Percentiles rank a stretch among this genome's conserved stretches.
Evolutionary conservation across 2,888 invertebrate species (phyloP).

Genomic region (Ennomos fuscantarius): DNA sequence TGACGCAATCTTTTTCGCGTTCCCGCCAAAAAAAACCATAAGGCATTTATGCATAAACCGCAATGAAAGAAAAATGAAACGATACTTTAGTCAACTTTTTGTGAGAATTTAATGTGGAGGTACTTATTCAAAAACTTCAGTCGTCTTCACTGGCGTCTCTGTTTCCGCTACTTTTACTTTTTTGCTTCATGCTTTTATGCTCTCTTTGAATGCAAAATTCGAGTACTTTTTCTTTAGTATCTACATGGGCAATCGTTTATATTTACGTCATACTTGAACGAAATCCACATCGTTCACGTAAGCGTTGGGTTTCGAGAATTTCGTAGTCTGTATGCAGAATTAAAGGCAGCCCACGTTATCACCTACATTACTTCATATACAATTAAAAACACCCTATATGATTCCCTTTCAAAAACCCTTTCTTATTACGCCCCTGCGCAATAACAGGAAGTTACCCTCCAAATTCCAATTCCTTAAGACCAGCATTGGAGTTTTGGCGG

Average conservation of each 20-base stretch:
- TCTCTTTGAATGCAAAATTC: constrained; percentile 17
- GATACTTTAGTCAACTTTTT: constrained; percentile 6
- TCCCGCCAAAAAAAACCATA: too few relatives aligned
- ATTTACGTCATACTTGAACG: constrained; percentile 4
- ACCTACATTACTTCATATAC: too few relatives aligned
- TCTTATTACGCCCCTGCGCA: too few relatives aligned
- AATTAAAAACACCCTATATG: too few relatives aligned
- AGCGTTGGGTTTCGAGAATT: background rate
- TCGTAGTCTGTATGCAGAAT: background rate
- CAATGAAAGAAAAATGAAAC: constrained; percentile 1
- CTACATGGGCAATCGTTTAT: constrained; percentile 3
- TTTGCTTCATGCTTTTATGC: constrained; percentile 10
- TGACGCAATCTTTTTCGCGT: too few relatives aligned
- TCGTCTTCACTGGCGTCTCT: constrained; percentile 13
- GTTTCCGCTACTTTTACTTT: constrained; percentile 28
- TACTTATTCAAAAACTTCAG: constrained; percentile 31
- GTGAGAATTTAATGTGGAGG: constrained; percentile 15
- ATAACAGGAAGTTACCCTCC: too few relatives aligned
- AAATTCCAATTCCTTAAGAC: too few relatives aligned
- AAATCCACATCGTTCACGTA: background rate
- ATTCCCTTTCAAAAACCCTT: too few relatives aligned
- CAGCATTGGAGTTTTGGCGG: too few relatives aligned
- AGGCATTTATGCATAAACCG: background rate
- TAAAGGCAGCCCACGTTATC: too few relatives aligned
- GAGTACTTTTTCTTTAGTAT: constrained; percentile 9